Conservation (phyloP, 2,113 vertebrate species). For the Caretta caretta region DNA sequence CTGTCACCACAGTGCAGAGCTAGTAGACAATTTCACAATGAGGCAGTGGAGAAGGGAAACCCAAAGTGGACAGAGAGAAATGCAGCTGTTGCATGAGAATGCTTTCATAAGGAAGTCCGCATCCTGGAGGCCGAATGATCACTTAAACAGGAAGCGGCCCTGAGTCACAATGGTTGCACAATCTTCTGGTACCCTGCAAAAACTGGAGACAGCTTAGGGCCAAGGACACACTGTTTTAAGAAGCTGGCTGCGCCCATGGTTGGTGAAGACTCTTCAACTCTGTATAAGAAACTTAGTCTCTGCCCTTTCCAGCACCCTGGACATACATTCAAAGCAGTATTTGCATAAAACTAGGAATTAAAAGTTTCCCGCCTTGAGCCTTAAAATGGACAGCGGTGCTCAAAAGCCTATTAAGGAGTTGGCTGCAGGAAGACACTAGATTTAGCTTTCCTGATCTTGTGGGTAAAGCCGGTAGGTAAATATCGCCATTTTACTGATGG, state of each 20-base stretch:
- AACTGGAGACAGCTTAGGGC: not conserved
- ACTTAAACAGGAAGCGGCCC: not conserved
- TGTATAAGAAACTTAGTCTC: not conserved
- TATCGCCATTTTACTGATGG: not conserved
- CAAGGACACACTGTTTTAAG: not conserved
- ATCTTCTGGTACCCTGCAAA: accelerated
- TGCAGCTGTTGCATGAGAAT: accelerated
- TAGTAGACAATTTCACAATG: not conserved
- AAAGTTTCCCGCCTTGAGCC: not conserved
- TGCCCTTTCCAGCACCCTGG: not conserved
- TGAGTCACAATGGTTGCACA: accelerated
- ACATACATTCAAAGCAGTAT: not conserved
- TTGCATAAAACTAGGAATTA: not conserved
- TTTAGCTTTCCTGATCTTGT: not conserved
- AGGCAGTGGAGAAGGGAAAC: not conserved
- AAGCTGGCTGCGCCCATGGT: not conserved
- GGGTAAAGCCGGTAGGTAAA: not conserved
- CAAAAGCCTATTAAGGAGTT: not conserved
- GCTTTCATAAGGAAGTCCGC: not conserved
- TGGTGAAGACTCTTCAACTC: not conserved
- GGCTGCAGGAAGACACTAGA: not conserved
- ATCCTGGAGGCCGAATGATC: not conserved
- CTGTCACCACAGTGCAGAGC: not conserved
- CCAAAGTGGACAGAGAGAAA: not conserved
- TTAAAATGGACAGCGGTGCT: no score